A percentile compares a stretch with the other conserved stretches of the same genome.
Evolutionary conservation across 2,797 vertebrate species (phyloP).

Genomic region (Mastacembelus armatus): DNA sequence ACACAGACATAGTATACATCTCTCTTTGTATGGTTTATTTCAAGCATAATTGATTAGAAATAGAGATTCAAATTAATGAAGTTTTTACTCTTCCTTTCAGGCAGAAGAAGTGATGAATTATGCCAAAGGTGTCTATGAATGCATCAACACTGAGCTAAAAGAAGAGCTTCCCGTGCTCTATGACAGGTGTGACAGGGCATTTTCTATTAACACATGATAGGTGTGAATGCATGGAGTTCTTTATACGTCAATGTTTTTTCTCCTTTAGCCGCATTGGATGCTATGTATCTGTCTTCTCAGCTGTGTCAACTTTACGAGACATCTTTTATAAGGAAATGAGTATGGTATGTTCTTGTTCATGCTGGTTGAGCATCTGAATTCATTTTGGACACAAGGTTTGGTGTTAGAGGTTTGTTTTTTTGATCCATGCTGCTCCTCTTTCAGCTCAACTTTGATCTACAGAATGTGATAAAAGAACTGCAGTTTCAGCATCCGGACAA

Average conservation of each 20-base stretch:
- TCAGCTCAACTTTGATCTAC: constrained; percentile 90
- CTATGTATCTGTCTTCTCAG: constrained; percentile 92
- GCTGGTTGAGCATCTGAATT: background rate
- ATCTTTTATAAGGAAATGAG: constrained; percentile 94
- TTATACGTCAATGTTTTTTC: background rate
- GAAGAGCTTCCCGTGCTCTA: constrained; percentile 90
- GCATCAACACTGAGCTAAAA: constrained; percentile 90
- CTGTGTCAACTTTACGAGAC: constrained; percentile 89
- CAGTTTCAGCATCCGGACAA: constrained; percentile 93
- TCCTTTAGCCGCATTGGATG: constrained; percentile 90
- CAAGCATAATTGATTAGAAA: background rate
- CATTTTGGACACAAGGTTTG: background rate
- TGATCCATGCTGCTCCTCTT: constrained; percentile 18
- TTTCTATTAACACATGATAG: background rate
- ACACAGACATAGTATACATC: too few species aligned
- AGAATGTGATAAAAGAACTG: constrained; percentile 91
- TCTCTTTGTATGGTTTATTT: background rate
- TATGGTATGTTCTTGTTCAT: constrained; percentile 80
- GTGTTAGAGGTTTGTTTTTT: background rate
- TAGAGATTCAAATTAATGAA: background rate
- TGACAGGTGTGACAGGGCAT: constrained; percentile 64
- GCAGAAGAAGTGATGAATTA: constrained; percentile 90
- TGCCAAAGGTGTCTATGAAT: constrained; percentile 89
- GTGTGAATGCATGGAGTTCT: background rate
- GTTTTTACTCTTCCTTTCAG: constrained; percentile 66